Percentiles rank a stretch among this genome's conserved stretches.
phyloP scores from a whole-genome alignment of 2,888 invertebrate genomes.

The Drosophila eohydei region DNA sequence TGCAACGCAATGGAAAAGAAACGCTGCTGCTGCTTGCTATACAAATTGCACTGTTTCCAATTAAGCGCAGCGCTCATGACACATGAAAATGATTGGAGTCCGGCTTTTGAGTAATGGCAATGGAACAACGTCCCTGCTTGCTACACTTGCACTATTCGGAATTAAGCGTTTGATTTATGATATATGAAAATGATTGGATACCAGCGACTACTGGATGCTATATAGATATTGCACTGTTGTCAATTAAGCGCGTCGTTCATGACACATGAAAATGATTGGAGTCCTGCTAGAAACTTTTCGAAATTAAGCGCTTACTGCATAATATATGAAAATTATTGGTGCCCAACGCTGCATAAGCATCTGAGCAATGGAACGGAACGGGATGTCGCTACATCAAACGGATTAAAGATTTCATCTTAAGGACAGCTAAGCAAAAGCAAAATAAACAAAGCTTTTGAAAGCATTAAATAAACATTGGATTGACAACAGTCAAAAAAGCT shows the following conservation, averaged over 20 bases:
- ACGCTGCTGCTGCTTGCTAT: slow-evolving; percentile 1
- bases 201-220: neutral
- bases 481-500: slow-evolving; percentile 39
- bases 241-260: neutral
- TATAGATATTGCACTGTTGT: neutral
- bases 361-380: slow-evolving; percentile 22
- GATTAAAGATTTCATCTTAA: slow-evolving; percentile 15
- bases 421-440: slow-evolving; percentile 30
- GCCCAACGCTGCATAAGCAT: neutral
- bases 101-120: slow-evolving; percentile 3
- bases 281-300: neutral
- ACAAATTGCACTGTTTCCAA: slow-evolving; percentile 5
- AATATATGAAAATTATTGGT: slow-evolving; percentile 10
- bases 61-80: slow-evolving; percentile 5
- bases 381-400: slow-evolving; percentile 9
- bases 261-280: neutral
- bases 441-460: slow-evolving; percentile 54
- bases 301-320: neutral
- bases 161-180: neutral
- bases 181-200: slow-evolving; percentile 1
- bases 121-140: neutral
- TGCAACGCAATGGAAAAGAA: slow-evolving; percentile 3
- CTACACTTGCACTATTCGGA: neutral
- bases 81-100: slow-evolving; percentile 13
- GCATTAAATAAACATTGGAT: slow-evolving; percentile 15